These are phyloP conservation scores for Phortica variegata DNA, from an alignment of 1,140 invertebrate genomes.

Conservation along the genomic window DNA sequence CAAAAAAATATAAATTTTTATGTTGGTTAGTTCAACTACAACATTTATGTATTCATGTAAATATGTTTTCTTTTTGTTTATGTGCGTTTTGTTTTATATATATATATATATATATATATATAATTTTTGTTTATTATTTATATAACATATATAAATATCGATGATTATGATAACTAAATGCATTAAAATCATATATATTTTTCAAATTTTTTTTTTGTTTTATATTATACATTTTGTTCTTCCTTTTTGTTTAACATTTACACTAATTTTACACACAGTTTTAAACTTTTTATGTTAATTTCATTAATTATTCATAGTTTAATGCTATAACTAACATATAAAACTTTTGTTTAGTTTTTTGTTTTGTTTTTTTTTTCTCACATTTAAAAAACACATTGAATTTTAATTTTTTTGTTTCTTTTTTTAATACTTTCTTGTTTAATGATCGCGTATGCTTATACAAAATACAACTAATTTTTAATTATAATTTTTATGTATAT, in stretches of 20 bases:
- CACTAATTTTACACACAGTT: neutral
- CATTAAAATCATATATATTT: constrained; percentile 5
- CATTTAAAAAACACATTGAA: neutral
- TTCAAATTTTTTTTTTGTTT: neutral
- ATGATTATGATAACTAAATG: neutral
- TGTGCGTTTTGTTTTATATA: constrained; percentile 6
- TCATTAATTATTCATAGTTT: too few relatives aligned
- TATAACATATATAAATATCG: neutral
- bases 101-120: constrained; percentile 8
- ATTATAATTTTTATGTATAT: constrained; percentile 28
- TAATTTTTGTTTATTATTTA: constrained; percentile 13
- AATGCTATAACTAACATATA: too few relatives aligned
- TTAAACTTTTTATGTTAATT: neutral
- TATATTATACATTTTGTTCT: too few relatives aligned
- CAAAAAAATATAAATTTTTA: too few relatives aligned
- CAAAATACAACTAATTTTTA: constrained; percentile 31
- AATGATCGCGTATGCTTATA: constrained; percentile 12
- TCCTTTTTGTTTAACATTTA: neutral
- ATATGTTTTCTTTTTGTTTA: constrained; percentile 6
- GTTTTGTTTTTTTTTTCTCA: neutral
- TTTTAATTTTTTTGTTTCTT: constrained; percentile 10
- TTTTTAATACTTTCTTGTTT: neutral
- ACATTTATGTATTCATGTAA: constrained; percentile 10
- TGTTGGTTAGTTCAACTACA: constrained; percentile 6
- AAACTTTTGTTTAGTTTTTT: neutral